A percentile compares a stretch with the other conserved stretches of the same genome.
phyloP scores from a whole-genome alignment of 2,113 vertebrate species.

The Acrocephalus kingi region DNA sequence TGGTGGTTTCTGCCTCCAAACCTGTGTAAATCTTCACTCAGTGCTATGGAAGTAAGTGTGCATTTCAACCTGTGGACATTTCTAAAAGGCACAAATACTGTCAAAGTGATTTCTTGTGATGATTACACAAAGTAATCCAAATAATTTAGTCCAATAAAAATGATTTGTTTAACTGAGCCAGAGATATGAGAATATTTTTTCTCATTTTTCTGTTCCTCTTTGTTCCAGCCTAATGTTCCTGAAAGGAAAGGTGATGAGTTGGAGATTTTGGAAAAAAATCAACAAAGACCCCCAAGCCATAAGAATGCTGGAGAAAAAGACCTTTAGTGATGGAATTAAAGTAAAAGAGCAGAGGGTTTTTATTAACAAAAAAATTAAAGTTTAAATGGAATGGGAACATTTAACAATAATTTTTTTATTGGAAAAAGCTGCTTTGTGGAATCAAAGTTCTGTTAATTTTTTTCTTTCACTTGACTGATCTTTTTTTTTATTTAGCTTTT shows the following conservation, averaged over 20 bases:
- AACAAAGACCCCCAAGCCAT: rapidly evolving
- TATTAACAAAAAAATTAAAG: background rate
- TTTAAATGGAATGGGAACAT: background rate
- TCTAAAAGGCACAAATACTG: background rate
- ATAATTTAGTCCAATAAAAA: background rate
- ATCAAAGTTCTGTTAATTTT: background rate
- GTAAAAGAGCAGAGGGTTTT: background rate
- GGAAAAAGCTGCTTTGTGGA: background rate
- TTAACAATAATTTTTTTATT: background rate
- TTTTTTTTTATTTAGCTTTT: background rate
- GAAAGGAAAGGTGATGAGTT: background rate
- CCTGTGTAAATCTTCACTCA: background rate
- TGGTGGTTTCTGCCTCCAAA: background rate
- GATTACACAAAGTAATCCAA: background rate
- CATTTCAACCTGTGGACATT: background rate
- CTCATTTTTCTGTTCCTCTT: background rate
- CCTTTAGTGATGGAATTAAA: background rate
- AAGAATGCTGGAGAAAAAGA: background rate
- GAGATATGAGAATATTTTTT: background rate
- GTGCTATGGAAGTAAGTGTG: background rate
- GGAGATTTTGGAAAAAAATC: background rate
- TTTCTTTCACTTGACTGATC: background rate
- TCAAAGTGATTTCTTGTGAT: background rate
- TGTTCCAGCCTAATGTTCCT: background rate
- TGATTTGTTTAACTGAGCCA: background rate